Base-by-base conservation (phyloP, 2,888 invertebrate species). In the Scelioninae gen. 1 region DNA sequence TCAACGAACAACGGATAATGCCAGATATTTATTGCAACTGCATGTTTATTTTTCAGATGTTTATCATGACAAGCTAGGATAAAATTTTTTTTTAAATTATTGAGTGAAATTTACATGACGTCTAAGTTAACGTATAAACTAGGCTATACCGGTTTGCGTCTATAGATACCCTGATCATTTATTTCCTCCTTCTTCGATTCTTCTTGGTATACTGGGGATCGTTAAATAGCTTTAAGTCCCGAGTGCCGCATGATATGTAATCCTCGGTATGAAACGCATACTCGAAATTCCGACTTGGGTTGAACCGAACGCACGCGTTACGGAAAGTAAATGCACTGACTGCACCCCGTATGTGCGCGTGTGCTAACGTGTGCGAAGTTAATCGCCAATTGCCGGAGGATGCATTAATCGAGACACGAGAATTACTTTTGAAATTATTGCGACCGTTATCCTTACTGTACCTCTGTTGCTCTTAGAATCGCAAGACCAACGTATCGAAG, bases 241-340 rank as follows among this genome's bases (percentile, higher is more conserved):
- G 76, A 71, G 56, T 71, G 58, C 66, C 43, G 55, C 65, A 43
- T 79, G 51, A 74, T 69, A 58, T 74, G 75, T 85, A 84, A 85
- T 87, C 71, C 85, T n/a, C 51, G 58, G 47, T 82, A 69, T 77
- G 79, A 62, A 84, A 86, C 72, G 85, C 84, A 81, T 86, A 85
- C 83, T 87, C 85, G 85, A 85, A 86, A 86, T 85, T 86, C 87
- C 86, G 66, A 71, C 58, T 87, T 81, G 62, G 68, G 58, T 65
- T 13, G 23, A 63, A 80, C 71, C 77, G 51, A 79, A 74, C 65
- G 79, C 71, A 66, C 69, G 75, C 69, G 71, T 79, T 77, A 79
- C 74, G 53, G 77, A 80, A 83, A 83, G 78, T 66, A 71, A 83
- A 71, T 79, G 75, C 60, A 49, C 69, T 55, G 51, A 16, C 66